Evolutionary conservation across 2,888 invertebrate species (phyloP).

Genomic region (Alloscopus bannaensis): DNA sequence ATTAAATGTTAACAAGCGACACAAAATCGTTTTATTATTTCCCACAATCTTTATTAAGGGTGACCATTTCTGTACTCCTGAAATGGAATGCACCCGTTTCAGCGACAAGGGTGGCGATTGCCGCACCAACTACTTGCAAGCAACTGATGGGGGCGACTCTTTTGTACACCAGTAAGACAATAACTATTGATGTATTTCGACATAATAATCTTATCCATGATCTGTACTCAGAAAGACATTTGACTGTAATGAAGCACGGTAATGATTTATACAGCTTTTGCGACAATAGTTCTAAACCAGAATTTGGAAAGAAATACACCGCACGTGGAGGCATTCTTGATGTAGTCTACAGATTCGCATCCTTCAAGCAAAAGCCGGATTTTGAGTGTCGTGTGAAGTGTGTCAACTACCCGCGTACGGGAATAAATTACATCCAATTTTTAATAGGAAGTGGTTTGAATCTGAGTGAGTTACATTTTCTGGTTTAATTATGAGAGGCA

Average conservation of each 20-base stretch:
- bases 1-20: not conserved
- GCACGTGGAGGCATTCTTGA: constrained; percentile 68
- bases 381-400: constrained; percentile 70
- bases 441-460: no score
- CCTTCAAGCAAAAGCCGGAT: constrained; percentile 32
- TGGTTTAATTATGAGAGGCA: no score
- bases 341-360: constrained; percentile 65
- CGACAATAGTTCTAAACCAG: constrained; percentile 43
- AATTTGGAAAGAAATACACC: constrained; percentile 46
- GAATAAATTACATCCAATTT: no score
- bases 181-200: constrained; percentile 13
- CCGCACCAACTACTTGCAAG: constrained; percentile 68
- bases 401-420: constrained; percentile 69
- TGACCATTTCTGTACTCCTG: constrained; percentile 69
- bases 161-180: constrained; percentile 67
- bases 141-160: constrained; percentile 70
- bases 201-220: not conserved
- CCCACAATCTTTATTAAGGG: constrained; percentile 58
- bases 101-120: constrained; percentile 61
- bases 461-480: no score
- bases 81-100: constrained; percentile 67
- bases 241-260: no score
- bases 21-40: not conserved
- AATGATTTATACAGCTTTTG: constrained; percentile 62
- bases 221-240: not conserved